A percentile compares a stretch with the other conserved stretches of the same genome.
These are phyloP conservation scores for Coregonus suidteri DNA, from an alignment of 2,797 vertebrate species.

Conservation along the genomic window DNA sequence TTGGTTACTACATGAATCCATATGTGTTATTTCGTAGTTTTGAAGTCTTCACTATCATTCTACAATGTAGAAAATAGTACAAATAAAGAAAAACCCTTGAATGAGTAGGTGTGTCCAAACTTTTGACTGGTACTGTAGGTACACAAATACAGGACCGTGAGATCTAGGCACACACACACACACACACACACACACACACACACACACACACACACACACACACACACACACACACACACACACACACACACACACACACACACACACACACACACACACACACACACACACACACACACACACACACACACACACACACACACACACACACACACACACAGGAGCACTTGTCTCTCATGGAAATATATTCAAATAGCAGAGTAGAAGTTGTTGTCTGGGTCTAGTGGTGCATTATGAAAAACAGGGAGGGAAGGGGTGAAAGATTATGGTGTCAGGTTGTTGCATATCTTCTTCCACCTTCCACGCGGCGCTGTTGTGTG, in stretches of 20 bases:
- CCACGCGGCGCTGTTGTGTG: background rate
- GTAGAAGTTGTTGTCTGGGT: background rate
- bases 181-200: background rate
- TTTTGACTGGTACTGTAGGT: too few species aligned
- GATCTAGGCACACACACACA: background rate
- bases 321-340: background rate
- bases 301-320: background rate
- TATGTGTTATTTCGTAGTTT: too few species aligned
- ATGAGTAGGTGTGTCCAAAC: too few species aligned
- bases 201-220: background rate
- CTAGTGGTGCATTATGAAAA: background rate
- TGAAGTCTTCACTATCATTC: too few species aligned
- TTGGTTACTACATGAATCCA: too few species aligned
- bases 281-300: background rate
- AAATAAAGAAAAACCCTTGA: too few species aligned
- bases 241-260: background rate
- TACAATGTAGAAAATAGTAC: too few species aligned
- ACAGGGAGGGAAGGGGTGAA: background rate
- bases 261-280: background rate
- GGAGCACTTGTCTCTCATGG: background rate
- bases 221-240: background rate
- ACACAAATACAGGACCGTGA: background rate
- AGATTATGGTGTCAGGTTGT: background rate
- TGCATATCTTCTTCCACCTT: background rate
- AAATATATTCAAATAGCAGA: constrained; percentile 19